Conservation (phyloP, 92 coral and sea anemone genomes). For the Porites lobata region DNA sequence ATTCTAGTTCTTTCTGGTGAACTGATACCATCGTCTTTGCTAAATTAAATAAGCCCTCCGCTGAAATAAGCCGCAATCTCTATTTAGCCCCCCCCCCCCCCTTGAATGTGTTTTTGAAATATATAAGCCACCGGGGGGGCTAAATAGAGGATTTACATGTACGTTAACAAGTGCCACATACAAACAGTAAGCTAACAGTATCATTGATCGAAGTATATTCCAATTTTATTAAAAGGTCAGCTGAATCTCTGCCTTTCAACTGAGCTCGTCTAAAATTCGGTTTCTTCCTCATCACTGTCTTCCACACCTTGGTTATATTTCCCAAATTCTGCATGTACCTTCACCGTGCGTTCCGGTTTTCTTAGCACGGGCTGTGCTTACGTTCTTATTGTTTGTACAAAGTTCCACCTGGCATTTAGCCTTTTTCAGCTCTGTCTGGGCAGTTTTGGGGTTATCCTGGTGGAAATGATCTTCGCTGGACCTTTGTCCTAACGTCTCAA, state of each 20-base stretch:
- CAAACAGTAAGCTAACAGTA: too few species aligned
- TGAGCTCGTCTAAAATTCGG: neutral
- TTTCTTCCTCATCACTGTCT: neutral
- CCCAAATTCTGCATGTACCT: neutral
- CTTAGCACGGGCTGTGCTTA: neutral
- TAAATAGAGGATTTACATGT: too few species aligned
- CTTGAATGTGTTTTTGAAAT: too few species aligned
- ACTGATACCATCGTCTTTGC: too few species aligned
- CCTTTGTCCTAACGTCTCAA: neutral
- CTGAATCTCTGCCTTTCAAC: neutral
- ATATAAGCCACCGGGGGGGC: too few species aligned
- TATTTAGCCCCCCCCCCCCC: too few species aligned
- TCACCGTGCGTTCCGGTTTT: neutral
- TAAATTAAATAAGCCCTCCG: too few species aligned
- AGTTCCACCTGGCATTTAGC: neutral
- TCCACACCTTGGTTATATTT: neutral
- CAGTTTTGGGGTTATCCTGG: neutral
- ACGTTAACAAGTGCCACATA: too few species aligned
- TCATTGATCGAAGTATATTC: too few species aligned
- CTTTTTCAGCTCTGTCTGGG: neutral
- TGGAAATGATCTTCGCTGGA: neutral
- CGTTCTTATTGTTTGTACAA: neutral
- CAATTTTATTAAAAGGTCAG: too few species aligned
- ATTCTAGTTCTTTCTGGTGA: too few species aligned
- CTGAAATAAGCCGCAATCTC: too few species aligned